A percentile compares a stretch with the other conserved stretches of the same genome.
Evolutionary conservation across 2,113 vertebrate species (phyloP).

Genomic region (Tylochromis polylepis): DNA sequence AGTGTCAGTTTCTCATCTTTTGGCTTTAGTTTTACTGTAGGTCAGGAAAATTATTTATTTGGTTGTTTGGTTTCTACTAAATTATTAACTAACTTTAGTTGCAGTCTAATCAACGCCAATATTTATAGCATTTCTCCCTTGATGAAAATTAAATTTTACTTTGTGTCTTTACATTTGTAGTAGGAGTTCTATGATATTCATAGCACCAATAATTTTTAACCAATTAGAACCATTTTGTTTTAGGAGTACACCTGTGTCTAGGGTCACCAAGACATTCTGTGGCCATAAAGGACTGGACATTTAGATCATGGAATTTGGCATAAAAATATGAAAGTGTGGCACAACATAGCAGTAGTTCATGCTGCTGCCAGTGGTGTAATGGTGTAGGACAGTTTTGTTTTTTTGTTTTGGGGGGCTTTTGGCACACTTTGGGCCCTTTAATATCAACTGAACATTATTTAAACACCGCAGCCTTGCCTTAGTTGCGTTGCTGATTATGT

Average conservation of each 20-base stretch:
- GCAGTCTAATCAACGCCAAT: background rate
- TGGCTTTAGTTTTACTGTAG: background rate
- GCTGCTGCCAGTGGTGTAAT: background rate
- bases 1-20: background rate
- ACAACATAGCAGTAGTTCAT: background rate
- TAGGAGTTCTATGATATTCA: background rate
- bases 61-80: background rate
- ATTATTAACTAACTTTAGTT: background rate
- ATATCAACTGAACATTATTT: background rate
- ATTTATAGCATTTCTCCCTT: background rate
- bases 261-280: background rate
- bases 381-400: background rate
- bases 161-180: background rate
- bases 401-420: background rate
- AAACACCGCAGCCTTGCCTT: background rate
- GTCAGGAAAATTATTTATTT: background rate
- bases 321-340: background rate
- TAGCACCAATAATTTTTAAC: background rate
- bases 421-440: background rate
- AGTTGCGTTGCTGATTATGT: background rate
- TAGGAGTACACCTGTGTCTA: background rate
- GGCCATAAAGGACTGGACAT: no score
- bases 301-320: background rate
- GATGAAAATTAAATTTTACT: background rate
- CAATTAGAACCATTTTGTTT: background rate